These are phyloP conservation scores for Vanessa tameamea DNA, from an alignment of 1,140 invertebrate genomes.

Conservation along the genomic window DNA sequence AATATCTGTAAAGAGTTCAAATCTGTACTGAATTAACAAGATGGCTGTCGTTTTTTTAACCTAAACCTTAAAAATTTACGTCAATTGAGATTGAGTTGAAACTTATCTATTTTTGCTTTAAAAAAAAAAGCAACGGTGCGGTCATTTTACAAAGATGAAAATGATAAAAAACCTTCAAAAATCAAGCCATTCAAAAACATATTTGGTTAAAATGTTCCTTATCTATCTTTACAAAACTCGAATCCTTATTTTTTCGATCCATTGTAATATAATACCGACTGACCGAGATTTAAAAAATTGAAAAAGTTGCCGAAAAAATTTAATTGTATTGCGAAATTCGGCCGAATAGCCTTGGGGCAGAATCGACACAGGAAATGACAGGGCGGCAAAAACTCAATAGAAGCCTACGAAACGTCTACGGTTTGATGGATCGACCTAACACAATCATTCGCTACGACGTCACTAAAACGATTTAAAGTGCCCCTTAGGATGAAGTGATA, in stretches of 20 bases:
- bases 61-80: too few relatives aligned
- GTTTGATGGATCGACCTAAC: constrained; percentile 76
- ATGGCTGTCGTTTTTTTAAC: too few relatives aligned
- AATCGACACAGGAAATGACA: constrained; percentile 68
- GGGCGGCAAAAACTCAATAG: constrained; percentile 67
- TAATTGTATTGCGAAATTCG: constrained; percentile 71
- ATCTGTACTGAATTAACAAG: too few relatives aligned
- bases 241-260: constrained; percentile 46
- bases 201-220: constrained; percentile 48
- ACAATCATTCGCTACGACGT: constrained; percentile 67
- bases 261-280: constrained; percentile 69
- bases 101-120: neutral
- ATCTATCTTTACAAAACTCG: constrained; percentile 49
- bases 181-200: constrained; percentile 43
- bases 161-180: constrained; percentile 40
- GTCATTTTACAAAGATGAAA: constrained; percentile 34
- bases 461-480: constrained; percentile 65
- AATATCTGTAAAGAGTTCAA: too few relatives aligned
- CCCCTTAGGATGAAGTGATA: constrained; percentile 76
- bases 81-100: too few relatives aligned
- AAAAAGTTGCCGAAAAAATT: constrained; percentile 62
- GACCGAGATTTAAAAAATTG: constrained; percentile 64
- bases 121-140: constrained; percentile 32
- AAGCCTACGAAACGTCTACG: constrained; percentile 62
- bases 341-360: constrained; percentile 53